Evolutionary conservation across 2,888 invertebrate species (phyloP).

Genomic region (Octonoba sinensis): DNA sequence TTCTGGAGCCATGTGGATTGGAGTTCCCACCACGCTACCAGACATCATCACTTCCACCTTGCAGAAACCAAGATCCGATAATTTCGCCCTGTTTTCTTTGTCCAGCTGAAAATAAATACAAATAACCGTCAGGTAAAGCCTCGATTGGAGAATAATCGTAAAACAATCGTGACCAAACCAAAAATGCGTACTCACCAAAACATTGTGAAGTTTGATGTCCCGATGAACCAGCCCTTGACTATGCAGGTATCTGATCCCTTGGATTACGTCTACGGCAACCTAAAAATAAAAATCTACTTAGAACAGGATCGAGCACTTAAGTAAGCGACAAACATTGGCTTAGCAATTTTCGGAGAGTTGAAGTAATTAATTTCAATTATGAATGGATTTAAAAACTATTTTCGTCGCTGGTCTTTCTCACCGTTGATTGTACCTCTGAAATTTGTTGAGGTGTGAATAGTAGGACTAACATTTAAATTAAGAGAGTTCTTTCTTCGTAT

Average conservation of each 20-base stretch:
- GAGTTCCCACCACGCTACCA: conserved; percentile 88
- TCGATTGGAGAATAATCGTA: neutral
- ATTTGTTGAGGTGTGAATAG: too few relatives aligned
- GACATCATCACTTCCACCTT: conserved; percentile 90
- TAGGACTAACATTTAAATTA: too few relatives aligned
- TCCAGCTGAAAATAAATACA: conserved; percentile 75
- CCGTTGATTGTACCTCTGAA: too few relatives aligned
- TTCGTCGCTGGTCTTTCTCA: too few relatives aligned
- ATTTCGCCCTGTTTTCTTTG: conserved; percentile 79
- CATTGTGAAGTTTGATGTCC: conserved; percentile 58
- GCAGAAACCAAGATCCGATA: conserved; percentile 91
- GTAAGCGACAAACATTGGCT: too few relatives aligned
- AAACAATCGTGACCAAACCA: neutral
- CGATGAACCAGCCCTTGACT: conserved; percentile 60
- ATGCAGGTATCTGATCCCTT: conserved; percentile 58
- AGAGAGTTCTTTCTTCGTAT: too few relatives aligned
- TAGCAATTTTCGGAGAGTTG: too few relatives aligned
- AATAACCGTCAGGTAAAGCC: neutral
- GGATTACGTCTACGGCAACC: conserved; percentile 60
- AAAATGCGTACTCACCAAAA: conserved; percentile 33
- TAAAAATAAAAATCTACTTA: neutral
- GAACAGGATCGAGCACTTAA: too few relatives aligned
- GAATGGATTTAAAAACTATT: neutral
- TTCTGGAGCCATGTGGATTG: conserved; percentile 92
- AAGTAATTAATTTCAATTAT: neutral